Evolutionary conservation across 2,113 vertebrate genomes (phyloP).

Genomic region (Semnornis frantzii): DNA sequence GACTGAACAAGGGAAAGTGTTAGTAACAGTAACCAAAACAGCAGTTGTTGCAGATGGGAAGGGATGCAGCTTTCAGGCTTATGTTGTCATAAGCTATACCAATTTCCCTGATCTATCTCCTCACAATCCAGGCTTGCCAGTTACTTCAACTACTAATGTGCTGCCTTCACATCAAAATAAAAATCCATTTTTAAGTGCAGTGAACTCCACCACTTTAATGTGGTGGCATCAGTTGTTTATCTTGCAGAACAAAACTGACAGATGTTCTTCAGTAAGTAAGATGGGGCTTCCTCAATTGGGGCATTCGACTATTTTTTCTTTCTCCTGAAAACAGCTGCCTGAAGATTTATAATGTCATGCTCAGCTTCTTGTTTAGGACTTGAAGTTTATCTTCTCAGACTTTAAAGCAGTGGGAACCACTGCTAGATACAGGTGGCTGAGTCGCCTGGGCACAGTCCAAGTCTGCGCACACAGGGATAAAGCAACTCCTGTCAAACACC

Average conservation of each 20-base stretch:
- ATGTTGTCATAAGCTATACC: not conserved
- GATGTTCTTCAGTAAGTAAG: not conserved
- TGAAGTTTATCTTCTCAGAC: rapidly evolving
- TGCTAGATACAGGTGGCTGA: rapidly evolving
- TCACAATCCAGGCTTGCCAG: not conserved
- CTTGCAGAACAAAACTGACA: not conserved
- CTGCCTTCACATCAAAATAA: not conserved
- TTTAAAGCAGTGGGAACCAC: not conserved
- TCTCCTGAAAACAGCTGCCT: not conserved
- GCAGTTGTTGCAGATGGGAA: not conserved
- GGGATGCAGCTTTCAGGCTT: not conserved
- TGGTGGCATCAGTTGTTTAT: not conserved
- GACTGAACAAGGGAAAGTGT: not conserved
- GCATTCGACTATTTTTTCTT: not conserved
- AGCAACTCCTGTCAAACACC: not conserved
- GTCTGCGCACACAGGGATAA: rapidly evolving
- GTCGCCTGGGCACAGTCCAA: not conserved
- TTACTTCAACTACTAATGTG: not conserved
- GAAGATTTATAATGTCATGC: rapidly evolving
- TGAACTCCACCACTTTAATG: not conserved
- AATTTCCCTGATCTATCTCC: not conserved
- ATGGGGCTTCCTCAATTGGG: not conserved
- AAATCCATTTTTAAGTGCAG: not conserved
- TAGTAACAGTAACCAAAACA: not conserved
- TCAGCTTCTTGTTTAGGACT: not conserved